phyloP scores from a whole-genome alignment of 1,140 invertebrate species.

The Acromyrmex echinatior region DNA sequence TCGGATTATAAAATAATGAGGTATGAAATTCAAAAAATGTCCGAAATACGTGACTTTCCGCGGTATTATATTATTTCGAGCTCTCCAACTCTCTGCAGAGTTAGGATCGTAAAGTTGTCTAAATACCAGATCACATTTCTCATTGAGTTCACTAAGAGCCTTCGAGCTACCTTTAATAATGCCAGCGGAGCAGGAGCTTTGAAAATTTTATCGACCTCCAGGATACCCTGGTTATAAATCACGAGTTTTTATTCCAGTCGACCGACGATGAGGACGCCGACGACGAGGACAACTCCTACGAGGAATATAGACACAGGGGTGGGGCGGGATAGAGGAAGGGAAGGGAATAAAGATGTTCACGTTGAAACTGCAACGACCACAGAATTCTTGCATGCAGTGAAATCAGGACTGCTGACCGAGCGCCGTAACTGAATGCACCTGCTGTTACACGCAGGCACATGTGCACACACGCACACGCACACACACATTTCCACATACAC shows the following conservation, averaged over 20 bases:
- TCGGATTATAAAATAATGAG: conserved; percentile 41
- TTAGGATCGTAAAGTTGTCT: conserved; percentile 36
- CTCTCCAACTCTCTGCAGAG: neutral
- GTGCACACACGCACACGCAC: neutral
- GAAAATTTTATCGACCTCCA: conserved; percentile 74
- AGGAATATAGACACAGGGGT: neutral
- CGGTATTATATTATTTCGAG: conserved; percentile 16
- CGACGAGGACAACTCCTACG: conserved; percentile 40
- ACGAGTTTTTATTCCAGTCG: conserved; percentile 77
- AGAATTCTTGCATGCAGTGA: conserved; percentile 77
- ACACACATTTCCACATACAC: neutral
- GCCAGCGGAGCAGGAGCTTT: conserved; percentile 40
- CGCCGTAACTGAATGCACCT: conserved; percentile 73
- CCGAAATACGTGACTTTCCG: conserved; percentile 37
- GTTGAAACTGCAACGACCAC: conserved; percentile 79
- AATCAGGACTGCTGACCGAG: conserved; percentile 79
- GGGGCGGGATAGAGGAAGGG: conserved; percentile 19
- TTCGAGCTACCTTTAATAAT: conserved; percentile 56
- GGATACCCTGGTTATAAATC: conserved; percentile 72
- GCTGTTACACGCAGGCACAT: conserved; percentile 41
- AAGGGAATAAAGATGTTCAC: conserved; percentile 73
- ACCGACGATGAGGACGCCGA: conserved; percentile 47
- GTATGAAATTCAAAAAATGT: conserved; percentile 42
- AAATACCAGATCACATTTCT: conserved; percentile 46
- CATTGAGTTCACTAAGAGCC: conserved; percentile 56